These are phyloP conservation scores for Xylophagus ater DNA, from an alignment of 2,888 invertebrate genomes.

Conservation along the genomic window DNA sequence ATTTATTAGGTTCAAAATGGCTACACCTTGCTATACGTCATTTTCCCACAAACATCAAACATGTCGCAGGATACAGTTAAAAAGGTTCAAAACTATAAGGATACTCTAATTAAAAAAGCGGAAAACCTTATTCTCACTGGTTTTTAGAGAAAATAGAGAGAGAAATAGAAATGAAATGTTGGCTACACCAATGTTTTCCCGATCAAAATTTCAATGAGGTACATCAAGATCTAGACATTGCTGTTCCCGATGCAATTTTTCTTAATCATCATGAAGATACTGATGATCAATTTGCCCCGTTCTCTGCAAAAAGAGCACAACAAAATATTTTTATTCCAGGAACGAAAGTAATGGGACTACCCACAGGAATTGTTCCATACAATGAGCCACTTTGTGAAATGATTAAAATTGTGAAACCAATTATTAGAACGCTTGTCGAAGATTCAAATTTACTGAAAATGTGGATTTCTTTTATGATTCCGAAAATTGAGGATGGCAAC, in stretches of 20 bases:
- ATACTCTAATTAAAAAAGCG: conserved; percentile 74
- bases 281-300: too few species aligned
- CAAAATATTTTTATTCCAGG: conserved; percentile 41
- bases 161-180: conserved; percentile 78
- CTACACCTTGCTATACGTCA: too few species aligned
- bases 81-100: conserved; percentile 81
- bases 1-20: too few species aligned
- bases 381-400: conserved; percentile 80
- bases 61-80: conserved; percentile 34
- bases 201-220: conserved; percentile 68
- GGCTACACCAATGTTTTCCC: conserved; percentile 69
- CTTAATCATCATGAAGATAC: conserved; percentile 40
- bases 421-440: conserved; percentile 87
- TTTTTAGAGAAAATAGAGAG: conserved; percentile 88
- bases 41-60: too few species aligned
- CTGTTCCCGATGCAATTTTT: conserved; percentile 66
- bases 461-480: conserved; percentile 99
- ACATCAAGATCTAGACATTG: conserved; percentile 66
- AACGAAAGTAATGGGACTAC: conserved; percentile 62
- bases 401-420: conserved; percentile 88
- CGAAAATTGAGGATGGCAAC: conserved; percentile 98
- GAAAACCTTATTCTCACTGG: conserved; percentile 79
- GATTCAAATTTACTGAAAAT: conserved; percentile 81
- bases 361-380: conserved; percentile 74
- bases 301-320: conserved; percentile 49